phyloP scores from a whole-genome alignment of 2,113 vertebrate species.

The Baryphthengus martii region DNA sequence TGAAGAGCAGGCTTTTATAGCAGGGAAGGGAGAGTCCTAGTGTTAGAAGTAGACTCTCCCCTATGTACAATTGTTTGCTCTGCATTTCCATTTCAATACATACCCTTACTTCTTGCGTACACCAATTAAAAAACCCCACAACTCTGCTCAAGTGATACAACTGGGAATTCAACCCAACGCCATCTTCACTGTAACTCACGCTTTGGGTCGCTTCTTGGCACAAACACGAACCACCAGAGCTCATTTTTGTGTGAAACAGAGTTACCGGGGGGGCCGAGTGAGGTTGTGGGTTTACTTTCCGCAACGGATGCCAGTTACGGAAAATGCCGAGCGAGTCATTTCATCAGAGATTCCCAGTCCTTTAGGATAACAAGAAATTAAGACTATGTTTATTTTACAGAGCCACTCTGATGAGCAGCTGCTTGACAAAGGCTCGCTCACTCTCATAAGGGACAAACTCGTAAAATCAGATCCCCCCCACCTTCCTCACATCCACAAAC shows the following conservation, averaged over 20 bases:
- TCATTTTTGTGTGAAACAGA: not conserved
- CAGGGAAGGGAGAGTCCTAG: not conserved
- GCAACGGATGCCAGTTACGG: not conserved
- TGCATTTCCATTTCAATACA: not conserved
- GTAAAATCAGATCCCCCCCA: not conserved
- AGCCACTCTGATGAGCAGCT: not conserved
- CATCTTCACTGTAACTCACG: not conserved
- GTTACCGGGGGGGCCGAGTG: not conserved
- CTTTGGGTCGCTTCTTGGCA: not conserved
- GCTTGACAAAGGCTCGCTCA: not conserved
- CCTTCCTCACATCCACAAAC: not conserved
- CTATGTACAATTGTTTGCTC: not conserved
- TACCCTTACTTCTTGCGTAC: not conserved
- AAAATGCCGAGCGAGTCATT: not conserved
- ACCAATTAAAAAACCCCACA: not conserved
- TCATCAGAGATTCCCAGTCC: not conserved
- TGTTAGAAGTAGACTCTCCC: not conserved
- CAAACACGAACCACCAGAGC: fast-evolving
- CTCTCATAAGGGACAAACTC: not conserved
- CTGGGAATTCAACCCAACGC: not conserved
- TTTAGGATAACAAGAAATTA: not conserved
- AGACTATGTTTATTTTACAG: not conserved
- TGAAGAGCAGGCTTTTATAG: not conserved
- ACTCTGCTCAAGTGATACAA: not conserved
- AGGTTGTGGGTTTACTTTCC: not conserved